These are phyloP conservation scores for Ammodramus savannarum DNA, from an alignment of 2,113 vertebrate species.

Conservation along the genomic window DNA sequence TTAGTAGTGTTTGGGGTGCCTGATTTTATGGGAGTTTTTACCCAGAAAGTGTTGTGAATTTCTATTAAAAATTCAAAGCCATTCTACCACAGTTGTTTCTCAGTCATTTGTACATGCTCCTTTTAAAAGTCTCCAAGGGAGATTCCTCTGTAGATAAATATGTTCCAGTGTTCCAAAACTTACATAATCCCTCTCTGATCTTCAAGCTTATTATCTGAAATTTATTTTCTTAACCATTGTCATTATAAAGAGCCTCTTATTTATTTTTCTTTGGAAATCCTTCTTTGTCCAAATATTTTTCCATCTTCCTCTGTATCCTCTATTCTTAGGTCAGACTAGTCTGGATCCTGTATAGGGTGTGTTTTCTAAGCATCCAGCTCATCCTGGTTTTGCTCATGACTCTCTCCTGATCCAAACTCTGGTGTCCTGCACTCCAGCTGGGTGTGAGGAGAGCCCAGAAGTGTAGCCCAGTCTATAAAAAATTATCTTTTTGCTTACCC, in stretches of 20 bases:
- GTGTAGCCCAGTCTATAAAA: not conserved
- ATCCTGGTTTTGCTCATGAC: not conserved
- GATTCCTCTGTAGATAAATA: not conserved
- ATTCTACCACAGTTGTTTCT: not conserved
- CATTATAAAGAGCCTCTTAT: not conserved
- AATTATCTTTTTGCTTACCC: not conserved
- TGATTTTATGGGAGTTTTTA: fast-evolving
- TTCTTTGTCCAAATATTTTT: not conserved
- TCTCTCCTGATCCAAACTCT: not conserved
- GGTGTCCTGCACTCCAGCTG: not conserved
- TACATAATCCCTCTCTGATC: not conserved
- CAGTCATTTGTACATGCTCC: not conserved
- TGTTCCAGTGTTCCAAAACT: not conserved
- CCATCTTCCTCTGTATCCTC: not conserved
- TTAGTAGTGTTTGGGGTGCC: not conserved
- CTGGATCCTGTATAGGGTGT: not conserved
- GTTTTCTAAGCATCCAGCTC: not conserved
- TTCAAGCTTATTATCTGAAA: not conserved
- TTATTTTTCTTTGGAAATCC: not conserved
- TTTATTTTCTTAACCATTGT: not conserved
- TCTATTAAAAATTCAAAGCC: not conserved
- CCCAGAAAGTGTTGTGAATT: not conserved
- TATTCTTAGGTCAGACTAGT: not conserved
- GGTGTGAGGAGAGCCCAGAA: not conserved
- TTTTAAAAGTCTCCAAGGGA: not conserved